Conservation (phyloP, 2,888 invertebrate genomes). For the Drosophila infuscata region DNA sequence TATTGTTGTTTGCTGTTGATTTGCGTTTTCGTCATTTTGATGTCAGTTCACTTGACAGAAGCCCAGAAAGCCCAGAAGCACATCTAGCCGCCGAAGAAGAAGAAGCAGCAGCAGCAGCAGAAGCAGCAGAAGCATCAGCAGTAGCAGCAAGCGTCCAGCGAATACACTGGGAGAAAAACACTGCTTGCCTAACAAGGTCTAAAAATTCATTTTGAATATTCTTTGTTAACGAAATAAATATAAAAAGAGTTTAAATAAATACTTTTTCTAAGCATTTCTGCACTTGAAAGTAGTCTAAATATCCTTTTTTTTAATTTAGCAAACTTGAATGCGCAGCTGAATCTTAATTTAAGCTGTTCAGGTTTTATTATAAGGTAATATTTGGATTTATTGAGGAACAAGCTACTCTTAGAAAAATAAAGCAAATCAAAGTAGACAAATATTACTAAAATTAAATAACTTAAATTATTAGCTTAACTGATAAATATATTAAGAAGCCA, state of each 20-base stretch:
- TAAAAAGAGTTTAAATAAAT: neutral
- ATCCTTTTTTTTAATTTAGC: neutral
- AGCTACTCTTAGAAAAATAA: neutral
- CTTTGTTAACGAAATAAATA: neutral
- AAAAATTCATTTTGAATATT: neutral
- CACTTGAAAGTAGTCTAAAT: neutral
- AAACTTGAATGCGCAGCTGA: neutral
- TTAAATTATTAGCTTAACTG: neutral
- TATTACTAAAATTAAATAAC: neutral
- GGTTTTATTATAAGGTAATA: neutral
- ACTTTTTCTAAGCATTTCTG: neutral
- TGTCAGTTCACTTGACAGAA: slow-evolving; percentile 76
- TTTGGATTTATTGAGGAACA: neutral
- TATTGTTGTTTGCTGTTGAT: slow-evolving; percentile 74
- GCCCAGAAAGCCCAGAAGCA: slow-evolving; percentile 31
- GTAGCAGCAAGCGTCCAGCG: slow-evolving; percentile 27
- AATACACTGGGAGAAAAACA: slow-evolving; percentile 6
- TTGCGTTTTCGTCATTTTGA: slow-evolving; percentile 80
- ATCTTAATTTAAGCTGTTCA: neutral
- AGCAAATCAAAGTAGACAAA: neutral
- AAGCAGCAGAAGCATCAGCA: neutral
- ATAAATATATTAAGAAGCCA: neutral
- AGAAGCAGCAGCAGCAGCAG: neutral
- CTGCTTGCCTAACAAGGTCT: neutral
- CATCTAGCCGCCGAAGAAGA: slow-evolving; percentile 10